A percentile compares a stretch with the other conserved stretches of the same genome.
These are phyloP conservation scores for Oreohelix idahoensis DNA, from an alignment of 1,140 invertebrate genomes.

Conservation along the genomic window DNA sequence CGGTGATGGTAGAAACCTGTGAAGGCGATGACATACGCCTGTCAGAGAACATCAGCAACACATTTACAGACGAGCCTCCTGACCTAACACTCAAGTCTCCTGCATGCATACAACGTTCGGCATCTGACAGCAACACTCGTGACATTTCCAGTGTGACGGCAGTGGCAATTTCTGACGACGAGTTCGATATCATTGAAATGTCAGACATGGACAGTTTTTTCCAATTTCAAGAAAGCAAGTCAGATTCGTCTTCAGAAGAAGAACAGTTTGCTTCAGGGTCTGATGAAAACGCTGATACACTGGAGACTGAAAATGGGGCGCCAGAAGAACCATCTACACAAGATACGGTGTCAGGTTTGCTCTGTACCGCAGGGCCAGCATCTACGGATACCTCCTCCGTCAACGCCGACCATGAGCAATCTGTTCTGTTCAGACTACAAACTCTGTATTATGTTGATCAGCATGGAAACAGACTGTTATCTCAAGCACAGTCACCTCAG, in stretches of 20 bases:
- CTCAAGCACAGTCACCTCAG: neutral
- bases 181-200: conserved; percentile 20
- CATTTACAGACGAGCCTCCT: neutral
- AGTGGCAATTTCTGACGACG: conserved; percentile 8
- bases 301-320: neutral
- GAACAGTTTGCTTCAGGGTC: neutral
- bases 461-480: conserved; percentile 5
- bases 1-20: too few species aligned
- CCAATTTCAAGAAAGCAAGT: neutral
- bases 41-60: too few species aligned
- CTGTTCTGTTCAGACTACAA: conserved; percentile 21
- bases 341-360: neutral
- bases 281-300: too few species aligned
- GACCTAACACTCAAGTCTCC: neutral
- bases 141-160: too few species aligned
- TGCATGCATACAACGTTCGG: too few species aligned
- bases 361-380: neutral
- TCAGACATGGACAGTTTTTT: neutral
- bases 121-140: too few species aligned
- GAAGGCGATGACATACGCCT: too few species aligned
- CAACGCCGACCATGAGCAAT: neutral
- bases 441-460: conserved; percentile 27
- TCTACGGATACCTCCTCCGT: neutral
- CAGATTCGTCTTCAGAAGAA: neutral
- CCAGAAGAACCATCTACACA: neutral